Evolutionary conservation across 2,797 vertebrate species (phyloP).

Genomic region (Neosilurus mollespiculum): DNA sequence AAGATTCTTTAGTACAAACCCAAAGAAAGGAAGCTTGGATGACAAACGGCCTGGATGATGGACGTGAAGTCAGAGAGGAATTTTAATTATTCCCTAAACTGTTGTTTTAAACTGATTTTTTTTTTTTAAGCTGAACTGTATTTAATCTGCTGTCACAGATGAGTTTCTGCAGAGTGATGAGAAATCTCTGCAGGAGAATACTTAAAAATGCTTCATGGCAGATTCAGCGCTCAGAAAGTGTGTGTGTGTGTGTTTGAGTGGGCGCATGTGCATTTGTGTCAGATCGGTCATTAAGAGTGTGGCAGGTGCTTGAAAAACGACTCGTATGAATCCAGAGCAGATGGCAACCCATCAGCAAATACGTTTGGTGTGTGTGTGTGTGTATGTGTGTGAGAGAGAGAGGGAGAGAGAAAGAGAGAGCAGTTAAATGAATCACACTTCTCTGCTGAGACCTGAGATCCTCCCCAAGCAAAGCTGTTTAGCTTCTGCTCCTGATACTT

Average conservation of each 20-base stretch:
- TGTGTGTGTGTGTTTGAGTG: background rate
- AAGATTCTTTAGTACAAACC: too few species aligned
- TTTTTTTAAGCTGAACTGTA: background rate
- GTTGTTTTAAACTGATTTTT: background rate
- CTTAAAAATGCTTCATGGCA: background rate
- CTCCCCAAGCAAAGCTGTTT: background rate
- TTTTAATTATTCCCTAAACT: background rate
- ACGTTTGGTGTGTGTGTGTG: constrained; percentile 7
- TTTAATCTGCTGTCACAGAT: background rate
- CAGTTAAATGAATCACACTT: constrained; percentile 26
- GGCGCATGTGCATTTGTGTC: background rate
- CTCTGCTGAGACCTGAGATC: constrained; percentile 27
- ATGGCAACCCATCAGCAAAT: constrained; percentile 33
- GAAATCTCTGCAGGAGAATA: constrained; percentile 5
- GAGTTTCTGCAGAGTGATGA: background rate
- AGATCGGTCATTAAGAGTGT: constrained; percentile 27
- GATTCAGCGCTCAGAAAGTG: background rate
- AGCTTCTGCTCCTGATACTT: constrained; percentile 22
- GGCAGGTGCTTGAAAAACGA: constrained; percentile 37
- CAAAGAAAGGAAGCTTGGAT: background rate
- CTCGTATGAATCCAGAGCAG: constrained; percentile 38
- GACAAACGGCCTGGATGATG: background rate
- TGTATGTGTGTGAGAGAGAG: background rate
- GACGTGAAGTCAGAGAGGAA: too few species aligned
- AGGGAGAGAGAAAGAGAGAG: background rate